Evolutionary conservation across 2,113 vertebrate species (phyloP).

Genomic region (Sardina pilchardus): DNA sequence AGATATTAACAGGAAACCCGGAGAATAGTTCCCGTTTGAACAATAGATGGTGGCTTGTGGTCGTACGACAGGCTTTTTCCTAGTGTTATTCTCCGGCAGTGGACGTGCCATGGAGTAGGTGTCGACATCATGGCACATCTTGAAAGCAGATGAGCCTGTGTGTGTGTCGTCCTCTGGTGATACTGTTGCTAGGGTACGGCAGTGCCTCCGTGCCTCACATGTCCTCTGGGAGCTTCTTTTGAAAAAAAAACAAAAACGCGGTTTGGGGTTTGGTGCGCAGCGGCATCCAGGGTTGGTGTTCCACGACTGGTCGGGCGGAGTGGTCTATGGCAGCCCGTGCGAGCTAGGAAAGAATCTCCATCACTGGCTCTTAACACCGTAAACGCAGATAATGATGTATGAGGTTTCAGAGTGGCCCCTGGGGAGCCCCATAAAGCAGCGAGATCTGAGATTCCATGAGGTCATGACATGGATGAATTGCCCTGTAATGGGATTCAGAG

Average conservation of each 20-base stretch:
- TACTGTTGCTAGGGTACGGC: neutral
- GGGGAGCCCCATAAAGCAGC: constrained; percentile 33
- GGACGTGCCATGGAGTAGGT: neutral
- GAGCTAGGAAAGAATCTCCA: neutral
- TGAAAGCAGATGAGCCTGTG: constrained; percentile 4
- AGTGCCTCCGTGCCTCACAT: neutral
- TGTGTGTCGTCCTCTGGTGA: neutral
- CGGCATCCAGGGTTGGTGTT: neutral
- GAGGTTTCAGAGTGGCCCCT: constrained; percentile 24
- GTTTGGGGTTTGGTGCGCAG: neutral
- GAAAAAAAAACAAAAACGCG: neutral
- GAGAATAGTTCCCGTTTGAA: neutral
- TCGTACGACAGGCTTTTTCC: neutral
- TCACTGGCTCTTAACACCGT: constrained; percentile 14
- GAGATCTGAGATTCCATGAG: constrained; percentile 43
- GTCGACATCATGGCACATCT: constrained; percentile 10
- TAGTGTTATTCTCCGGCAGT: neutral
- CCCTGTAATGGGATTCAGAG: constrained; percentile 30
- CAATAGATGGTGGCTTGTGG: neutral
- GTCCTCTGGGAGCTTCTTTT: neutral
- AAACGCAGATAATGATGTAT: constrained; percentile 16
- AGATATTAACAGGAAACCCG: neutral
- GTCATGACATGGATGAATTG: constrained; percentile 28
- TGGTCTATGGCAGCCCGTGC: neutral
- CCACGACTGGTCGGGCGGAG: neutral